phyloP scores from a whole-genome alignment of 1,140 invertebrate species.

The Hycleus cichorii region DNA sequence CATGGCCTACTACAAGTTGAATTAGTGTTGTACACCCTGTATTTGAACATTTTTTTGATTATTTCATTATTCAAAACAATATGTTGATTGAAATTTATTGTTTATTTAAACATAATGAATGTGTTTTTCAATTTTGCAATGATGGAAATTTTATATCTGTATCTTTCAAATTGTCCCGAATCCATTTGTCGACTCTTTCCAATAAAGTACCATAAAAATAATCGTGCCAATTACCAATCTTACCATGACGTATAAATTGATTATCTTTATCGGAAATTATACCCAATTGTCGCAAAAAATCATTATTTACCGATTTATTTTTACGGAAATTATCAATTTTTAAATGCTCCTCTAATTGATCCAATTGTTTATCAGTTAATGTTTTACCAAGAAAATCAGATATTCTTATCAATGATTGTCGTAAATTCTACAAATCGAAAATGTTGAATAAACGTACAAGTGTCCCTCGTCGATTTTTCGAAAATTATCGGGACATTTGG shows the following conservation, averaged over 20 bases:
- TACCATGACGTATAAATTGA: conserved; percentile 24
- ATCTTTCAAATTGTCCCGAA: conserved; percentile 22
- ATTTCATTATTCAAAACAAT: too few relatives aligned
- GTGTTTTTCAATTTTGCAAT: too few relatives aligned
- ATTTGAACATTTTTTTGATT: too few relatives aligned
- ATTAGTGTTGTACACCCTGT: too few relatives aligned
- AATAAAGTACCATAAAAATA: conserved; percentile 24
- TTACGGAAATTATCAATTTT: conserved; percentile 65
- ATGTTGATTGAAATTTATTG: too few relatives aligned
- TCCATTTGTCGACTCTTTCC: conserved; percentile 24
- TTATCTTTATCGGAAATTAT: conserved; percentile 11
- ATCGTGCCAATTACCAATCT: conserved; percentile 25
- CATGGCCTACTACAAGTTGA: too few relatives aligned
- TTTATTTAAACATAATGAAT: too few relatives aligned
- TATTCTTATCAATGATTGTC: conserved; percentile 45
- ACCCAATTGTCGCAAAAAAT: conserved; percentile 17
- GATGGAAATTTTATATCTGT: too few relatives aligned
- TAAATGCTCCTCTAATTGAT: conserved; percentile 51
- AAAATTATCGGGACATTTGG: too few relatives aligned
- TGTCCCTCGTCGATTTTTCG: too few relatives aligned
- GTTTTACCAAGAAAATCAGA: conserved; percentile 49
- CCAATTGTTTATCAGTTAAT: conserved; percentile 46
- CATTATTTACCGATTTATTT: conserved; percentile 43
- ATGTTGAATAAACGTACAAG: too few relatives aligned
- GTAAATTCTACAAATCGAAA: conserved; percentile 44